Conservation (phyloP, 1,140 invertebrate genomes). For the Drosophila novamexicana region DNA sequence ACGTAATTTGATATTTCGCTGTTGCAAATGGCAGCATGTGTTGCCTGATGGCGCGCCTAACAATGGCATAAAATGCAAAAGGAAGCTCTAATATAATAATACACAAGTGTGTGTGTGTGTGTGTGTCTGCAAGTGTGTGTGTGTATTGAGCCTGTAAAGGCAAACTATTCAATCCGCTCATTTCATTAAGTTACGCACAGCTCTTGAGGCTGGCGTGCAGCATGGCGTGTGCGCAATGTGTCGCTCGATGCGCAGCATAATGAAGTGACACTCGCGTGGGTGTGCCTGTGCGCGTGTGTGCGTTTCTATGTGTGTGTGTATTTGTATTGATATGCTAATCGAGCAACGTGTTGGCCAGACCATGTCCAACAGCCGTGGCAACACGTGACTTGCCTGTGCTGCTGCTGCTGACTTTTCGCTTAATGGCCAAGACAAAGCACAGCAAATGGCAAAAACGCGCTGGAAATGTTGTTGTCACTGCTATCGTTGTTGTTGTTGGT, state of each 20-base stretch:
- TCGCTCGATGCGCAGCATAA: slow-evolving; percentile 62
- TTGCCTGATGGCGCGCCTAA: slow-evolving; percentile 63
- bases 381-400: slow-evolving; percentile 33
- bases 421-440: slow-evolving; percentile 78
- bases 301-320: slow-evolving; percentile 28
- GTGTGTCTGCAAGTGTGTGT: slow-evolving; percentile 7
- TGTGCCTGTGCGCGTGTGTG: slow-evolving; percentile 38
- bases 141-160: slow-evolving; percentile 27
- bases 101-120: slow-evolving; percentile 45
- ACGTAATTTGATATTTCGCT: slow-evolving; percentile 79
- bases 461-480: slow-evolving; percentile 46
- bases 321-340: slow-evolving; percentile 82
- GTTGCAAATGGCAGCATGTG: slow-evolving; percentile 72
- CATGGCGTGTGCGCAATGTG: slow-evolving; percentile 73
- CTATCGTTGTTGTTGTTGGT: slow-evolving; percentile 9
- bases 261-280: slow-evolving; percentile 72
- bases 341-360: slow-evolving; percentile 57
- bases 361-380: slow-evolving; percentile 33
- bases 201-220: slow-evolving; percentile 63
- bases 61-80: slow-evolving; percentile 38
- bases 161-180: slow-evolving; percentile 79
- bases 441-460: slow-evolving; percentile 70
- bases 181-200: slow-evolving; percentile 77
- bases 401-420: slow-evolving; percentile 36
- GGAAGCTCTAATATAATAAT: slow-evolving; percentile 73